A percentile compares a stretch with the other conserved stretches of the same genome.
Evolutionary conservation across 2,888 invertebrate species (phyloP).

Genomic region (Drosophila diplacantha): DNA sequence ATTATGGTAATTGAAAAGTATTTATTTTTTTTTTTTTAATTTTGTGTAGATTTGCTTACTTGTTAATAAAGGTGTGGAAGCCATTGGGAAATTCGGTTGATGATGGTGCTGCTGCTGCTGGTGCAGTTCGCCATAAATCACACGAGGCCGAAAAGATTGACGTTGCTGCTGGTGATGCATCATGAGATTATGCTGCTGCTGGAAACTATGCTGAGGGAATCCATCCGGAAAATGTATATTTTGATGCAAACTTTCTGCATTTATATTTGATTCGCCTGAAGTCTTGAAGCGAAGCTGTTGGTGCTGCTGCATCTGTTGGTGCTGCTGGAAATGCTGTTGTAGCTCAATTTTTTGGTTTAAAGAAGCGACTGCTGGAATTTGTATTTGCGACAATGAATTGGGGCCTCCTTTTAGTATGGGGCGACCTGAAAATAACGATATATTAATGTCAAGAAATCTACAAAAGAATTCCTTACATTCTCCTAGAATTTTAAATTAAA

Average conservation of each 20-base stretch:
- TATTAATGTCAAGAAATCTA: neutral
- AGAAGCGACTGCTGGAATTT: conserved; percentile 40
- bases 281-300: conserved; percentile 54
- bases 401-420: conserved; percentile 76
- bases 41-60: conserved; percentile 15
- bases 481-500: neutral
- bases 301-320: conserved; percentile 12
- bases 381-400: conserved; percentile 45
- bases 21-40: neutral
- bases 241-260: conserved; percentile 54
- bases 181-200: conserved; percentile 43
- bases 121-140: conserved; percentile 45
- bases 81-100: conserved; percentile 73
- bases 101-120: conserved; percentile 11
- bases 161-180: conserved; percentile 54
- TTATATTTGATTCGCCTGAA: conserved; percentile 46
- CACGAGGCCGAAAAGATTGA: conserved; percentile 52
- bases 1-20: neutral
- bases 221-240: conserved; percentile 52
- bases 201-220: conserved; percentile 66
- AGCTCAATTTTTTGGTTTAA: conserved; percentile 67
- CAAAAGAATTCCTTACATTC: neutral
- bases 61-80: conserved; percentile 14
- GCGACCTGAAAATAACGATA: conserved; percentile 57
- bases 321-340: conserved; percentile 33